A percentile compares a stretch with the other conserved stretches of the same genome.
Evolutionary conservation across 2,797 vertebrate genomes (phyloP).

Genomic region (Ambastaia sidthimunki): DNA sequence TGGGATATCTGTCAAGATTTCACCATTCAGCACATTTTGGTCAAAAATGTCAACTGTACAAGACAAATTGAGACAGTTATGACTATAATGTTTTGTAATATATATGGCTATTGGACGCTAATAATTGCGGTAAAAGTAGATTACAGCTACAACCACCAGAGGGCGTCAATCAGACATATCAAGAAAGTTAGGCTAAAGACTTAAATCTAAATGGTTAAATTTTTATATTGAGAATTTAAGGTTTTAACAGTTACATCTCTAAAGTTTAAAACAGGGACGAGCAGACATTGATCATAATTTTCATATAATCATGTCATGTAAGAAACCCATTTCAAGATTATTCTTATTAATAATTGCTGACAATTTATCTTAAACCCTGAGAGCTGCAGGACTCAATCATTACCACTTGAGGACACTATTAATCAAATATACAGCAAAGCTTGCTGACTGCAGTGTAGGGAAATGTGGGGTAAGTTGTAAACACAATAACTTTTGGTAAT

Average conservation of each 20-base stretch:
- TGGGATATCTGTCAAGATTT: background rate
- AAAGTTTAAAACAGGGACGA: background rate
- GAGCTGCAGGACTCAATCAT: background rate
- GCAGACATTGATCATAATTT: background rate
- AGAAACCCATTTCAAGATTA: background rate
- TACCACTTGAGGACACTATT: background rate
- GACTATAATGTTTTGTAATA: too few species aligned
- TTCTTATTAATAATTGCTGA: background rate
- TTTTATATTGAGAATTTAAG: too few species aligned
- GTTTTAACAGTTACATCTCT: background rate
- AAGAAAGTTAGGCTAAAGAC: too few species aligned
- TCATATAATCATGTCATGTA: background rate
- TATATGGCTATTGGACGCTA: too few species aligned
- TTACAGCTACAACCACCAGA: too few species aligned
- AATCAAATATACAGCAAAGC: background rate
- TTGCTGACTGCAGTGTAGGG: too few species aligned
- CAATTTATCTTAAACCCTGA: background rate
- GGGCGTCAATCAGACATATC: too few species aligned
- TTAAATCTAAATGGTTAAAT: too few species aligned
- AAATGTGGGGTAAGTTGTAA: background rate
- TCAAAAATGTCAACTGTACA: too few species aligned
- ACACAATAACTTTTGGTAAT: too few species aligned
- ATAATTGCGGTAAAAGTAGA: too few species aligned
- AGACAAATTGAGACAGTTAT: too few species aligned
- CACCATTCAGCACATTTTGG: background rate